Evolutionary conservation across 2,113 vertebrate genomes (phyloP).

Genomic region (Sigmodon hispidus): DNA sequence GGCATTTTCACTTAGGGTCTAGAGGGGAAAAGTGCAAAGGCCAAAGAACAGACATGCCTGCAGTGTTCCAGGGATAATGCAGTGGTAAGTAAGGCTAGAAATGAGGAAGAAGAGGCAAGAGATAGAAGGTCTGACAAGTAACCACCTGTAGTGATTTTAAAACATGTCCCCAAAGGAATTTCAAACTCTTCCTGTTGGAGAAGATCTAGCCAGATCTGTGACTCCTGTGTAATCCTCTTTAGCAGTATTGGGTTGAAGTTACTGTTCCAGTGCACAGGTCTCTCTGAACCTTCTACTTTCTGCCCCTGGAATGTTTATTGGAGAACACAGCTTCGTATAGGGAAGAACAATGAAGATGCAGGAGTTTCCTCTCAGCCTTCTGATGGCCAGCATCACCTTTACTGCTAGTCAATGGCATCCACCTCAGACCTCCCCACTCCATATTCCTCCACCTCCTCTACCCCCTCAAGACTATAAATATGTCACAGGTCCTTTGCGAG

Average conservation of each 20-base stretch:
- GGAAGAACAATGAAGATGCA: accelerated
- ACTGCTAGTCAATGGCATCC: background rate
- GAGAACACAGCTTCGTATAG: background rate
- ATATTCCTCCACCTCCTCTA: accelerated
- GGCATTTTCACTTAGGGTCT: background rate
- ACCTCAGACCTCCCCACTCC: too few relatives aligned
- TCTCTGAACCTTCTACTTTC: background rate
- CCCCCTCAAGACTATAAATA: background rate
- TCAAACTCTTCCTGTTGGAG: background rate
- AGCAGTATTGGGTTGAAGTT: too few relatives aligned
- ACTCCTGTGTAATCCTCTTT: too few relatives aligned
- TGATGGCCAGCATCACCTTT: background rate
- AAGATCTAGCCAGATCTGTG: background rate
- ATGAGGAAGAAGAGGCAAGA: background rate
- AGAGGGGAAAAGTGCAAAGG: background rate
- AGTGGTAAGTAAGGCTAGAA: background rate
- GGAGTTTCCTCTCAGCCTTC: background rate
- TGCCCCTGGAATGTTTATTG: background rate
- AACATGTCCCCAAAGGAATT: background rate
- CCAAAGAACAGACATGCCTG: accelerated
- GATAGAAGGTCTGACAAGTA: background rate
- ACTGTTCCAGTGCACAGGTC: background rate
- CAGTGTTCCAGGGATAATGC: background rate
- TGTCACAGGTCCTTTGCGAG: background rate
- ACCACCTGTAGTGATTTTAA: background rate